These are phyloP conservation scores for Latrodectus hesperus DNA, from an alignment of 2,888 invertebrate species.

Conservation along the genomic window DNA sequence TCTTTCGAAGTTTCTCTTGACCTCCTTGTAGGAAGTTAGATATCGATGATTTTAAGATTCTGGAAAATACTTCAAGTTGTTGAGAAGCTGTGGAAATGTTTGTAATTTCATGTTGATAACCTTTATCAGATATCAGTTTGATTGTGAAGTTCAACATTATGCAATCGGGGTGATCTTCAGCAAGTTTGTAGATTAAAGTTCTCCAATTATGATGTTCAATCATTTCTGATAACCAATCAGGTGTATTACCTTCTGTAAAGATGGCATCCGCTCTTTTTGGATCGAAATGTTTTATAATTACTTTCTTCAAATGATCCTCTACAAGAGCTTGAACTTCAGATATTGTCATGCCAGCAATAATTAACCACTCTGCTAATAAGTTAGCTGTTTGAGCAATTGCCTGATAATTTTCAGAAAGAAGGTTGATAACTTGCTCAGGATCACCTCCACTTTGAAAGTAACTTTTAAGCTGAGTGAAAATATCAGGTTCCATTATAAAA, in stretches of 20 bases:
- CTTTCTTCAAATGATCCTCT: conserved; percentile 95
- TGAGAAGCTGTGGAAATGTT: conserved; percentile 98
- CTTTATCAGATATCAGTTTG: conserved; percentile 97
- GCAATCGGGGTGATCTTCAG: conserved; percentile 98
- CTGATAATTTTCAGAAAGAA: conserved; percentile 92
- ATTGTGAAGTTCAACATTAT: conserved; percentile 76
- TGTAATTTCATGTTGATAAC: conserved; percentile 99
- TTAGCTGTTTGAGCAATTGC: conserved; percentile 98
- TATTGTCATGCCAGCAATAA: conserved; percentile 88
- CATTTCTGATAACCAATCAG: conserved; percentile 97
- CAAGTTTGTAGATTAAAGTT: conserved; percentile 93
- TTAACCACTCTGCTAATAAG: conserved; percentile 96
- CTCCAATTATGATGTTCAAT: conserved; percentile 98
- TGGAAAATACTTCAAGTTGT: conserved; percentile 98
- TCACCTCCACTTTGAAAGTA: conserved; percentile 95
- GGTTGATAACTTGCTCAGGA: conserved; percentile 95
- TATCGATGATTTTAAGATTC: conserved; percentile 95
- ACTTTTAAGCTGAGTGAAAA: conserved; percentile 91
- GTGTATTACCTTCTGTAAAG: conserved; percentile 97
- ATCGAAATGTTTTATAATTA: conserved; percentile 97
- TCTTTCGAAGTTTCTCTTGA: conserved; percentile 89
- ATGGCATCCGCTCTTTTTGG: conserved; percentile 98
- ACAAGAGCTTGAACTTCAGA: conserved; percentile 97
- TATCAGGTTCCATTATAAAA: conserved; percentile 99
- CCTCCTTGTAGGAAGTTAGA: conserved; percentile 91